These are phyloP conservation scores for Lasioglossum morio DNA, from an alignment of 2,888 invertebrate species.

Conservation along the genomic window DNA sequence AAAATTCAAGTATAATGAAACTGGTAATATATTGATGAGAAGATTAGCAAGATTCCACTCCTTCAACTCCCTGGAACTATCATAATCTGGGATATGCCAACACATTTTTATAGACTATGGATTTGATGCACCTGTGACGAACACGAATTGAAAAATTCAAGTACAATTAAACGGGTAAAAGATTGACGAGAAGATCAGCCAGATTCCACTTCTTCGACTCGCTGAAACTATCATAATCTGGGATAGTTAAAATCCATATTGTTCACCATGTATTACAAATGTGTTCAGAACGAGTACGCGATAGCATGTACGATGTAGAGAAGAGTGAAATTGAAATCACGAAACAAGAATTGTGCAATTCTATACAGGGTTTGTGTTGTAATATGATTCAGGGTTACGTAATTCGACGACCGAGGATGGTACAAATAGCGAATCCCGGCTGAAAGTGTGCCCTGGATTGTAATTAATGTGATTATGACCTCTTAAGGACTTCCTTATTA, in stretches of 20 bases:
- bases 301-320: slow-evolving; percentile 39
- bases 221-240: background rate
- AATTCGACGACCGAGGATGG: slow-evolving; percentile 35
- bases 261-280: background rate
- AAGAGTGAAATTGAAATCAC: slow-evolving; percentile 38
- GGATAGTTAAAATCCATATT: background rate
- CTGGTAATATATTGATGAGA: too few species aligned
- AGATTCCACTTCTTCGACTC: background rate
- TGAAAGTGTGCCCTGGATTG: slow-evolving; percentile 52
- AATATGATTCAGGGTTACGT: slow-evolving; percentile 46
- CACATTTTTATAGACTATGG: too few species aligned
- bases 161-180: too few species aligned
- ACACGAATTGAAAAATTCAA: too few species aligned
- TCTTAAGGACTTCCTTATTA: slow-evolving; percentile 69
- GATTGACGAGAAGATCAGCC: background rate
- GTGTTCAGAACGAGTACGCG: slow-evolving; percentile 32
- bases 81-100: background rate
- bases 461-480: slow-evolving; percentile 77
- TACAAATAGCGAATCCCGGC: slow-evolving; percentile 22
- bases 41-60: background rate
- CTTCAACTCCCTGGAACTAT: background rate
- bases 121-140: too few species aligned
- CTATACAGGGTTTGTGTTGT: slow-evolving; percentile 55
- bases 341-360: slow-evolving; percentile 56
- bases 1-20: too few species aligned